A percentile compares a stretch with the other conserved stretches of the same genome.
phyloP scores from a whole-genome alignment of 1,140 invertebrate species.

The Psix sp. region DNA sequence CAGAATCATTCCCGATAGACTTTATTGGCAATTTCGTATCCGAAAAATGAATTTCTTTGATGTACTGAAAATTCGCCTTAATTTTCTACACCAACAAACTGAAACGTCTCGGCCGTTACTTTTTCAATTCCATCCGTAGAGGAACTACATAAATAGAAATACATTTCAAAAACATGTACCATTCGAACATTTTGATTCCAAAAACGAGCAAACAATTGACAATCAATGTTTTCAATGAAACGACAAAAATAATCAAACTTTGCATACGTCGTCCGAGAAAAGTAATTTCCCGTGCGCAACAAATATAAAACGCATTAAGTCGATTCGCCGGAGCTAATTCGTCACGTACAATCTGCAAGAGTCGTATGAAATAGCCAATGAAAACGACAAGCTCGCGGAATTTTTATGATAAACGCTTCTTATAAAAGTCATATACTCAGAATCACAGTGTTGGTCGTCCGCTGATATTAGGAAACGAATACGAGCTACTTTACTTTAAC shows the following conservation, averaged over 20 bases:
- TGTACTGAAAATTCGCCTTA: no score
- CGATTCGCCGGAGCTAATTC: not conserved
- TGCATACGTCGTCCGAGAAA: not conserved
- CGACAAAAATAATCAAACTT: constrained; percentile 1
- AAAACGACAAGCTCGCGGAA: constrained; percentile 26
- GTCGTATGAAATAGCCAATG: constrained; percentile 14
- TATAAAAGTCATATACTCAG: constrained; percentile 32
- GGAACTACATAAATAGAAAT: no score
- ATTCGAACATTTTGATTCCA: no score
- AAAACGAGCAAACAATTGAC: no score
- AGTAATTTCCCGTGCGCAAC: not conserved
- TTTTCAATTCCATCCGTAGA: no score
- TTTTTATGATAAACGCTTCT: constrained; percentile 49
- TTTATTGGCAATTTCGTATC: no score
- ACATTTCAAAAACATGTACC: no score
- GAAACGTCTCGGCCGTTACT: no score
- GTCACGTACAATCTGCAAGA: not conserved
- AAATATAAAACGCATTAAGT: constrained; percentile 3
- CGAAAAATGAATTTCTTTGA: no score
- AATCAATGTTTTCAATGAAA: not conserved
- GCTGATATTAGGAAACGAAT: constrained; percentile 40
- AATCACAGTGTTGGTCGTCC: constrained; percentile 22
- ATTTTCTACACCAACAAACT: no score
- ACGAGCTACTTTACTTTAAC: constrained; percentile 41
- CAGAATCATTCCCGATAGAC: no score